Percentiles rank a stretch among this genome's conserved stretches.
phyloP scores from a whole-genome alignment of 2,888 invertebrate genomes.

The Barypeithes pellucidus region DNA sequence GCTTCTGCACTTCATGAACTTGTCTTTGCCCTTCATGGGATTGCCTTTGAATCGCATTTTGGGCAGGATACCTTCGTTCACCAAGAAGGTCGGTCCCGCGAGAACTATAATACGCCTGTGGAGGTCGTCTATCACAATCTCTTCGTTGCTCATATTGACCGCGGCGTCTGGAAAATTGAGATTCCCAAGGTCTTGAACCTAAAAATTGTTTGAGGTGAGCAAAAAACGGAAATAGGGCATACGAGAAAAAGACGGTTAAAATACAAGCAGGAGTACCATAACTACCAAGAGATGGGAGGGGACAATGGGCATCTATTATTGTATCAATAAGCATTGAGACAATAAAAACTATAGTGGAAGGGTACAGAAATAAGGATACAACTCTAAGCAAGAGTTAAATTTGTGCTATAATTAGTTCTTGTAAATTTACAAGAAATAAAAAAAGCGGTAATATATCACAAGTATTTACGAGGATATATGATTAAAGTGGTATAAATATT shows the following conservation, averaged over 20 bases:
- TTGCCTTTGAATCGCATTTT: not conserved
- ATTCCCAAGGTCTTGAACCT: slow-evolving; percentile 3
- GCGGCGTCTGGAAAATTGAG: slow-evolving; percentile 3
- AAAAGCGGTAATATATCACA: not conserved
- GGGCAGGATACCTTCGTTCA: not conserved
- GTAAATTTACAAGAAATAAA: slow-evolving; percentile 15
- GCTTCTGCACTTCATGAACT: too few species aligned
- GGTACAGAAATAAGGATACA: not conserved
- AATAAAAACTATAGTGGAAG: not conserved
- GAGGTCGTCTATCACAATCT: slow-evolving; percentile 7
- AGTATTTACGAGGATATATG: not conserved
- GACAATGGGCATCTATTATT: not conserved
- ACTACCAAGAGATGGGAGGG: not conserved
- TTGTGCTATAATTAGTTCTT: not conserved
- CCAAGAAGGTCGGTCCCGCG: not conserved
- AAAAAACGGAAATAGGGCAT: not conserved
- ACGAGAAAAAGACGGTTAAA: not conserved
- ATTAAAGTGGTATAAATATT: too few species aligned
- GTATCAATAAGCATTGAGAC: slow-evolving; percentile 30
- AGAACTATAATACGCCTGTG: not conserved
- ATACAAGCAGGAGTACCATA: not conserved
- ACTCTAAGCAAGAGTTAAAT: not conserved
- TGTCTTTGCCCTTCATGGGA: too few species aligned
- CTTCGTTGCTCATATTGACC: not conserved
- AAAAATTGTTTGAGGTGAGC: slow-evolving; percentile 12